Base-by-base conservation (phyloP, 2,113 vertebrate genomes). In the Neomonachus schauinslandi region DNA sequence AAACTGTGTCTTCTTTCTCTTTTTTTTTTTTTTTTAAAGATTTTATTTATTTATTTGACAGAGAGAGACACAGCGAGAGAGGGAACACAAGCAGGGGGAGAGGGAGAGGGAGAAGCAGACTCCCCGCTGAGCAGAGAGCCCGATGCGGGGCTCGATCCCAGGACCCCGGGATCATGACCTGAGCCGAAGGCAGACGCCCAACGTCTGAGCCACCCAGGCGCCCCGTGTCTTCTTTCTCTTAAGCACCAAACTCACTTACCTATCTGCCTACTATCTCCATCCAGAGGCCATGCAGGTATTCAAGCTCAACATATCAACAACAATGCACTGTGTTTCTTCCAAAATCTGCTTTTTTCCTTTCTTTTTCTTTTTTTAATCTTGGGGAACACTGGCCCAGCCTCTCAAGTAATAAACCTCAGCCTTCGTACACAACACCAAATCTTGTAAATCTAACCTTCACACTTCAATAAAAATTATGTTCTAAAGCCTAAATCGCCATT, bases 331-430 rank as follows among this genome's bases (percentile, higher is more conserved):
- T 65, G 59, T 81, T 91, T 85, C 81, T 83, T 95, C 87, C n/a
- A 84, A 93, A 89, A 81, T 63, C 72, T 94, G 65, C 5, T 76
- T 85, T 81, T 57, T 39, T 61, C 57, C 51, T 21, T 7, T 63
- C 28, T 51, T 67, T 49, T n/a, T 77, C 19, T 19, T 59, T 74
- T 74, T 63, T 28, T 14, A 82, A 83, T 67, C 36, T 51, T 10
- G 46, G 11, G 72, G 22, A 92, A 96, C 1, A 65, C 1, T 86
- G 55, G 88, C 22, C 7, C 79, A 81, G 55, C 80, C 33, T 97
- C 49, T 14, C 31, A 93, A 91, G 53, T 88, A 61, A 95, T 14
- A 98, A 76, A 92, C 65, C 18, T 65, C 42, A 77, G 55, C 21
- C 67, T 72, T 90, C 51, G 93, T 12, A 61, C 31, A 39, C 12